These are phyloP conservation scores for Butorides virescens DNA, from an alignment of 2,113 vertebrate genomes.

Conservation along the genomic window DNA sequence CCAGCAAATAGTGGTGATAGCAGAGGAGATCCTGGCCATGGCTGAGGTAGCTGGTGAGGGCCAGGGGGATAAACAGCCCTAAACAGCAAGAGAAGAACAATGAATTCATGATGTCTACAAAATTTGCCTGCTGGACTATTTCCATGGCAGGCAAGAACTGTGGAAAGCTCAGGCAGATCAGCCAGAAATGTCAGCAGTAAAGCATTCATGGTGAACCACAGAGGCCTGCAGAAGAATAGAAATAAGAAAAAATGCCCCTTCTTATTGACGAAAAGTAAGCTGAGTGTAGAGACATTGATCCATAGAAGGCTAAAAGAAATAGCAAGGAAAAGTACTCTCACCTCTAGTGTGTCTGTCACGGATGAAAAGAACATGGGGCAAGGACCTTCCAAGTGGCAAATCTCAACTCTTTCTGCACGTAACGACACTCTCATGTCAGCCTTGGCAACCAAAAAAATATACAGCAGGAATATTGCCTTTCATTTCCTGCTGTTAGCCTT, in stretches of 20 bases:
- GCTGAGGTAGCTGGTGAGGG: neutral
- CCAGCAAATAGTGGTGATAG: neutral
- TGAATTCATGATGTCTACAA: neutral
- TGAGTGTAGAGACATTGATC: neutral
- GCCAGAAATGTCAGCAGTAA: neutral
- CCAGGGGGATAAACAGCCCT: neutral
- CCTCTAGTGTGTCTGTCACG: neutral
- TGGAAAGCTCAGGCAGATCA: neutral
- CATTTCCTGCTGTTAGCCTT: constrained; percentile 40
- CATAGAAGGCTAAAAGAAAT: neutral
- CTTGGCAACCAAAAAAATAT: constrained; percentile 33
- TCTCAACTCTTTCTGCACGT: neutral
- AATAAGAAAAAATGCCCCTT: neutral
- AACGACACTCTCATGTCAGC: neutral
- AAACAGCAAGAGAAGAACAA: neutral
- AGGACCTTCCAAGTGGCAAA: neutral
- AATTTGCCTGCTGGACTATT: neutral
- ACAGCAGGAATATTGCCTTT: constrained; percentile 17
- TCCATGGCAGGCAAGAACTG: neutral
- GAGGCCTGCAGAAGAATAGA: neutral
- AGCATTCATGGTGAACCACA: neutral
- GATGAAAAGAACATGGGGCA: neutral
- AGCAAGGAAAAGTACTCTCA: neutral
- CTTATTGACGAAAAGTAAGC: neutral
- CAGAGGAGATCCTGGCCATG: neutral